A percentile compares a stretch with the other conserved stretches of the same genome.
Evolutionary conservation across 1,140 invertebrate genomes (phyloP).

Genomic region (Macrobrachium nipponense): DNA sequence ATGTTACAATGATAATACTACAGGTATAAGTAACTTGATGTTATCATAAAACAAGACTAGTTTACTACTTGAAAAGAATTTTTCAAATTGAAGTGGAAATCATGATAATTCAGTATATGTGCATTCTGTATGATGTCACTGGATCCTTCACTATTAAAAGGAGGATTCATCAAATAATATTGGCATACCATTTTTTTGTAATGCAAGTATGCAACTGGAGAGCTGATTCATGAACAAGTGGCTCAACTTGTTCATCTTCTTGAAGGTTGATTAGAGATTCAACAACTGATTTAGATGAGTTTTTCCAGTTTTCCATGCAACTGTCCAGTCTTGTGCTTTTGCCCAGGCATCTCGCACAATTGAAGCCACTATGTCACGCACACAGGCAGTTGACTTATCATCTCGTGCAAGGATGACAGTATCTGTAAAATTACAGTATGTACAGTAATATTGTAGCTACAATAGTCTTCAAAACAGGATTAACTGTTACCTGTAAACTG

Average conservation of each 20-base stretch:
- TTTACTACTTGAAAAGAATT: too few relatives aligned
- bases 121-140: too few relatives aligned
- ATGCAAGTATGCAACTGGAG: slow-evolving; percentile 17
- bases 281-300: slow-evolving; percentile 39
- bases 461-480: background rate
- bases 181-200: slow-evolving; percentile 32
- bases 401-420: slow-evolving; percentile 13
- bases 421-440: slow-evolving; percentile 27
- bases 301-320: slow-evolving; percentile 34
- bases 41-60: too few relatives aligned
- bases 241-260: background rate
- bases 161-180: background rate
- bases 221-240: slow-evolving; percentile 26
- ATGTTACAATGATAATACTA: background rate
- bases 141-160: too few relatives aligned
- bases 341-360: slow-evolving; percentile 41
- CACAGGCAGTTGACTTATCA: background rate
- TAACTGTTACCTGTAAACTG: background rate
- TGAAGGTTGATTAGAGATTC: background rate
- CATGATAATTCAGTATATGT: too few relatives aligned
- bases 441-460: too few relatives aligned
- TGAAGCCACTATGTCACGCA: slow-evolving; percentile 29
- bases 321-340: slow-evolving; percentile 44
- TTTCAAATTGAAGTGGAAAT: too few relatives aligned
- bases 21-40: too few relatives aligned